A percentile compares a stretch with the other conserved stretches of the same genome.
Conservation (phyloP, 2,797 vertebrate species). For the Manis javanica region DNA sequence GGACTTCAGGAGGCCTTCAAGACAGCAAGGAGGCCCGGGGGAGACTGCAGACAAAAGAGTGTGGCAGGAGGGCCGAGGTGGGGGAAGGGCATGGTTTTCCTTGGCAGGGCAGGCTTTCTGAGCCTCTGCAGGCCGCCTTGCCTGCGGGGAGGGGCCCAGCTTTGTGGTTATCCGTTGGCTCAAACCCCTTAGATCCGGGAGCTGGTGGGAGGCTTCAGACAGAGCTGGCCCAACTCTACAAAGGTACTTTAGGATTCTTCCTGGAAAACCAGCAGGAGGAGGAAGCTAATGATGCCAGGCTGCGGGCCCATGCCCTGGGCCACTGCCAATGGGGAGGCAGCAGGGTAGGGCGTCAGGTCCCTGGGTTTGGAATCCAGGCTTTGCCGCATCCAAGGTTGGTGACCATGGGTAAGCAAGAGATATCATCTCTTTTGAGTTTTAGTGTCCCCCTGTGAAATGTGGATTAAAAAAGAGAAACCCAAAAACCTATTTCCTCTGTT, state of each 20-base stretch:
- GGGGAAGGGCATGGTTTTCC: neutral
- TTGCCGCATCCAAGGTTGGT: neutral
- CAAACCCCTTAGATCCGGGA: neutral
- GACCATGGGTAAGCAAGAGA: neutral
- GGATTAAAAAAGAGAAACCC: neutral
- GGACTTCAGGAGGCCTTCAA: neutral
- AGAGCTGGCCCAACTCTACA: neutral
- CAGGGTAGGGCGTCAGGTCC: neutral
- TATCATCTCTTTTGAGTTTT: neutral
- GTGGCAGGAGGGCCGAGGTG: accelerated
- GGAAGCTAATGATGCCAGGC: neutral
- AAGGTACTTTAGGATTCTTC: neutral
- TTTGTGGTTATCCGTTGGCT: neutral
- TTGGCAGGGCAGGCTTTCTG: neutral
- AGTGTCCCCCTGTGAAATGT: neutral
- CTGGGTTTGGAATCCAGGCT: neutral
- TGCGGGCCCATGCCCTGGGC: neutral
- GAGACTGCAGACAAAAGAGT: neutral
- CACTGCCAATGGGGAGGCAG: neutral
- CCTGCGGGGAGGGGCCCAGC: neutral
- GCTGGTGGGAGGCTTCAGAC: neutral
- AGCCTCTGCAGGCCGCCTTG: neutral
- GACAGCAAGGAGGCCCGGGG: neutral
- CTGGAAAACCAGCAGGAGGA: constrained; percentile 42
- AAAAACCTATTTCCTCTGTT: neutral